Base-by-base conservation (phyloP, 2,888 invertebrate species). In the Acanthacorydalis orientalis region DNA sequence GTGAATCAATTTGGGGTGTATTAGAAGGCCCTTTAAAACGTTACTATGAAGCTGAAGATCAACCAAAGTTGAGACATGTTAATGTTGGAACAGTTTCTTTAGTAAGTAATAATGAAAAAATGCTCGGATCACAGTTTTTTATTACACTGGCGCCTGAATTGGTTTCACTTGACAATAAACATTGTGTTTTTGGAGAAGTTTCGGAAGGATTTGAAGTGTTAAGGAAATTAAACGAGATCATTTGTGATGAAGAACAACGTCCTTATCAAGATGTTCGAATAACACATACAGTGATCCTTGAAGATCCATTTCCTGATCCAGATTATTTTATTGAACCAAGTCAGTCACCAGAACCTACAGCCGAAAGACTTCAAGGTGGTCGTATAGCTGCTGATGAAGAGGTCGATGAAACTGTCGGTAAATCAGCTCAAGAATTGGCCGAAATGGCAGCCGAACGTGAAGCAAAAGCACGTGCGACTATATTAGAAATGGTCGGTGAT, bases 401-500 rank as follows among this genome's bases (percentile, higher is more conserved):
- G 46, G 79, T 95, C 49, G 89, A 95, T 65, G 92, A 95, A 59
- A 81, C 81, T 1, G 79, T 81, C 54, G 95, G 92, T 0, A 87
- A 86, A 67, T 76, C 80, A n/a, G 71, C 74, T 37, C 80, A 80
- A 55, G 88, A 97, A 69, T 73, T 96, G 45, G 80, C 80, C 53
- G 93, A 95, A 69, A 77, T 89, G 63, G 74, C 87, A 53, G 85
- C 86, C 51, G 85, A 88, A 53, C 83, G 87, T 53, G 97, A 98
- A 65, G 96, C 96, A 0, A 88, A 89, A 67, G 93, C 97, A 1
- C 75, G 96, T 56, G 97, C 98, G 1, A 95, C 96, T 16, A 91
- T 98, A 56, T 71, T 99, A 38, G 97, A 97, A 73, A 97, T 99
- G 72, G 91, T 97, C 16, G 97, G 97, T 0, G 98, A 98, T 65